These are phyloP conservation scores for Ascaphus truei DNA, from an alignment of 2,113 vertebrate species.

Conservation along the genomic window DNA sequence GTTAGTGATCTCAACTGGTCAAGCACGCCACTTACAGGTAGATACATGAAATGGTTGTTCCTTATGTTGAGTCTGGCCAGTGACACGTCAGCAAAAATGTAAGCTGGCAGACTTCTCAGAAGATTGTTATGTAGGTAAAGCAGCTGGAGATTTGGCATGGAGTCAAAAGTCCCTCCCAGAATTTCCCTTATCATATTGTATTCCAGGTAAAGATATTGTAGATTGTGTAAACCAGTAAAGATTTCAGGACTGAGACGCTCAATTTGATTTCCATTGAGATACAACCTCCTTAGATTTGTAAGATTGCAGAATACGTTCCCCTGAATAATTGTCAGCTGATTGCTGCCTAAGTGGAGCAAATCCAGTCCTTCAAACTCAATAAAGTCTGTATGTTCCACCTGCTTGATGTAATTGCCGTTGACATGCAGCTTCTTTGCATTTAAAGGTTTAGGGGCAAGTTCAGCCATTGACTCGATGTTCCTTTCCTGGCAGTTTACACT, in stretches of 20 bases:
- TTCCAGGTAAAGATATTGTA: slow-evolving; percentile 96
- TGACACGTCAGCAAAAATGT: slow-evolving; percentile 86
- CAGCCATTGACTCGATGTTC: slow-evolving; percentile 80
- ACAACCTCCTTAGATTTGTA: slow-evolving; percentile 89
- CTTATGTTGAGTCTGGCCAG: slow-evolving; percentile 90
- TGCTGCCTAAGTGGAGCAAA: slow-evolving; percentile 92
- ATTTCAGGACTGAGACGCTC: slow-evolving; percentile 91
- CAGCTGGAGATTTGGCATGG: slow-evolving; percentile 91
- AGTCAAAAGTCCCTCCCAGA: slow-evolving; percentile 88
- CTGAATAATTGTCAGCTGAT: slow-evolving; percentile 80
- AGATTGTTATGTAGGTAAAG: slow-evolving; percentile 96
- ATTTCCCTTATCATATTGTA: slow-evolving; percentile 97
- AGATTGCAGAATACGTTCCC: slow-evolving; percentile 90
- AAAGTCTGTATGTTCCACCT: slow-evolving; percentile 81
- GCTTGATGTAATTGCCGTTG: slow-evolving; percentile 89
- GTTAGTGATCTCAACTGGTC: slow-evolving; percentile 90
- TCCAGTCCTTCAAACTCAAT: slow-evolving; percentile 90
- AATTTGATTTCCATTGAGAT: slow-evolving; percentile 93
- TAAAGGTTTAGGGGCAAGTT: slow-evolving; percentile 80
- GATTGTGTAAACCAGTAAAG: slow-evolving; percentile 88
- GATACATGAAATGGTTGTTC: slow-evolving; percentile 98
- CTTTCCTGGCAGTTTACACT: slow-evolving; percentile 94
- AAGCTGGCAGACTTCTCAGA: slow-evolving; percentile 86
- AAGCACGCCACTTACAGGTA: slow-evolving; percentile 93
- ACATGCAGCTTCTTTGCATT: slow-evolving; percentile 95